Conservation (phyloP, 2,888 invertebrate species). For the Smittia sp. region DNA sequence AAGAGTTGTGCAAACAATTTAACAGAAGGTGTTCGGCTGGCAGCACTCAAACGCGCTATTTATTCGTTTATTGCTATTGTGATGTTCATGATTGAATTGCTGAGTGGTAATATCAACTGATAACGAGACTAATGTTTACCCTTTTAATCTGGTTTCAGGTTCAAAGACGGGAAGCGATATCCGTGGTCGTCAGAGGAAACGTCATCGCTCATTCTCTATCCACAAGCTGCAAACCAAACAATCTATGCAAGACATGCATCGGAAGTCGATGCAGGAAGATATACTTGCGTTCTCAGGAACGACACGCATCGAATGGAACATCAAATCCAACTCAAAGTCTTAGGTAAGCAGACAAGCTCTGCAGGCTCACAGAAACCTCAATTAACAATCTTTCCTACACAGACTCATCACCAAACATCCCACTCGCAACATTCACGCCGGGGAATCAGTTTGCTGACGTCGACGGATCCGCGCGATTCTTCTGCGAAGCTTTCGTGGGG, state of each 20-base stretch:
- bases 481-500: conserved; percentile 78
- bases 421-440: conserved; percentile 66
- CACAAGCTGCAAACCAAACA: conserved; percentile 76
- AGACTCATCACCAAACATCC: conserved; percentile 64
- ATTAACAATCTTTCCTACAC: conserved; percentile 47
- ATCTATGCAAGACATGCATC: conserved; percentile 66
- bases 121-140: too few relatives aligned
- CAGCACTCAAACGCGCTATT: too few relatives aligned
- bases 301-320: conserved; percentile 65
- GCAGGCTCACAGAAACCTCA: neutral
- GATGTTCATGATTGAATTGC: too few relatives aligned
- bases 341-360: conserved; percentile 58
- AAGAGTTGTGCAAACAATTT: too few relatives aligned
- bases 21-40: too few relatives aligned
- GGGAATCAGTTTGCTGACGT: conserved; percentile 62
- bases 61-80: too few relatives aligned
- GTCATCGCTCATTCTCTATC: conserved; percentile 70
- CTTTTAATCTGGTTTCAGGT: conserved; percentile 59
- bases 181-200: conserved; percentile 68
- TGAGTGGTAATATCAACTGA: too few relatives aligned
- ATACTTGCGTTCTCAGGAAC: conserved; percentile 70
- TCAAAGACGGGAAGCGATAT: conserved; percentile 70
- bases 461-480: conserved; percentile 64
- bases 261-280: conserved; percentile 67
- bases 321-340: conserved; percentile 63